Percentiles rank a stretch among this genome's conserved stretches.
Conservation (phyloP, 2,888 invertebrate genomes). For the Lucinisca nassula region DNA sequence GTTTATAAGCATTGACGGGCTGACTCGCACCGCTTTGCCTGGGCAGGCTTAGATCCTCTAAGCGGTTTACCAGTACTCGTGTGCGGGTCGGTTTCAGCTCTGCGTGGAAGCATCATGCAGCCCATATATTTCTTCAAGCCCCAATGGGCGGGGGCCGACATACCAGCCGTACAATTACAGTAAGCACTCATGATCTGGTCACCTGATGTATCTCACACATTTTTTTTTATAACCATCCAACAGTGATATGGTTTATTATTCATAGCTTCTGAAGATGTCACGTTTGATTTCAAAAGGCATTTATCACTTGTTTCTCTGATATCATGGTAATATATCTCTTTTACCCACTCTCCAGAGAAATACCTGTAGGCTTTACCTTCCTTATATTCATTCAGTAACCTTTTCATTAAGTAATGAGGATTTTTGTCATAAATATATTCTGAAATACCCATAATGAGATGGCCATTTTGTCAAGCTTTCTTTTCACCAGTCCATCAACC, state of each 20-base stretch:
- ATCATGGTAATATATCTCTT: not conserved
- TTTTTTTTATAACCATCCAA: slow-evolving; percentile 49
- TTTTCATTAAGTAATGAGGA: not conserved
- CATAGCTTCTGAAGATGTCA: not conserved
- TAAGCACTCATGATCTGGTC: slow-evolving; percentile 10
- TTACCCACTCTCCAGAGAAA: not conserved
- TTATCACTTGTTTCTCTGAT: not conserved
- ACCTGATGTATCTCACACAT: not conserved
- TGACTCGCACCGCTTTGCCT: too few species aligned
- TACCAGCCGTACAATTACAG: slow-evolving; percentile 29
- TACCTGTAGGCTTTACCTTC: slow-evolving; percentile 17
- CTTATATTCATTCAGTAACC: slow-evolving; percentile 18
- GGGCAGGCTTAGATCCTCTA: too few species aligned
- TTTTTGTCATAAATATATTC: not conserved
- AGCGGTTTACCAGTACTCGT: too few species aligned
- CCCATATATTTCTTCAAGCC: too few species aligned
- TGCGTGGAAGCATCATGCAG: too few species aligned
- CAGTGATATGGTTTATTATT: slow-evolving; percentile 45
- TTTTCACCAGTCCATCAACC: slow-evolving; percentile 4
- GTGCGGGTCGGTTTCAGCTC: too few species aligned
- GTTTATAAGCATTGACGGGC: too few species aligned
- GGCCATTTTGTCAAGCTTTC: not conserved
- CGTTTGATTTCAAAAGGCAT: not conserved
- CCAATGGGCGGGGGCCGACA: too few species aligned
- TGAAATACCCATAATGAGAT: not conserved